A percentile compares a stretch with the other conserved stretches of the same genome.
These are phyloP conservation scores for Mesembrinibis cayennensis DNA, from an alignment of 2,113 vertebrate genomes.

Conservation along the genomic window DNA sequence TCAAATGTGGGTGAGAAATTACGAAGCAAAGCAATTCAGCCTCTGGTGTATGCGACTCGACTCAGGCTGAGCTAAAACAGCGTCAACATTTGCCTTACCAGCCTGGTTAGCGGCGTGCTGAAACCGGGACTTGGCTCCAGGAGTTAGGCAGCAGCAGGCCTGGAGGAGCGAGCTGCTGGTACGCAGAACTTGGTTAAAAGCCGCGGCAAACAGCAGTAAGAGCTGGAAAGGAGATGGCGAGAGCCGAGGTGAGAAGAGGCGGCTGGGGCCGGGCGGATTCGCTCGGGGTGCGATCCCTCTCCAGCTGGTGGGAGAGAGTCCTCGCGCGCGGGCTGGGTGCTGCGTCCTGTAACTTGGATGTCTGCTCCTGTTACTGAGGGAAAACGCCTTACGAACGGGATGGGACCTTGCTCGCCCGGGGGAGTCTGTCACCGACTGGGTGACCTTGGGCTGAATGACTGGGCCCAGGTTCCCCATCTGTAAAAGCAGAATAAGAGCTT, in stretches of 20 bases:
- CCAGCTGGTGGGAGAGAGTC: not conserved
- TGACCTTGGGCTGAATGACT: not conserved
- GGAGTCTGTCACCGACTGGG: not conserved
- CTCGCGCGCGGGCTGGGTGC: not conserved
- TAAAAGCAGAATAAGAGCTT: not conserved
- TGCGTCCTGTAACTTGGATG: not conserved
- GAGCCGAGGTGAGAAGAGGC: rapidly evolving
- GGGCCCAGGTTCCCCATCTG: not conserved
- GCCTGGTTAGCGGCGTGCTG: not conserved
- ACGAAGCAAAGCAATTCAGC: not conserved
- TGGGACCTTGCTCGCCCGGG: not conserved
- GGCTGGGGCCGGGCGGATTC: not conserved
- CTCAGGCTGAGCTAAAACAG: not conserved
- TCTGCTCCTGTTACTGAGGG: too few species aligned
- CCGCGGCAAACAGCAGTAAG: not conserved
- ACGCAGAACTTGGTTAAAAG: too few species aligned
- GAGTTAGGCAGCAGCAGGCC: not conserved
- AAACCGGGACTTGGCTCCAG: not conserved
- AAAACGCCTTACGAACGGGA: not conserved
- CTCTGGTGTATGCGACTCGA: not conserved
- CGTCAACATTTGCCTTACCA: rapidly evolving
- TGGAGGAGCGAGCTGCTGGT: not conserved
- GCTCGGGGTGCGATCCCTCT: rapidly evolving
- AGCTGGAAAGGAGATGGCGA: not conserved
- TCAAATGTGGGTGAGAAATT: not conserved